A percentile compares a stretch with the other conserved stretches of the same genome.
Evolutionary conservation across 92 coral and sea anemone genomes (phyloP).

Genomic region (Heteractis magnifica): DNA sequence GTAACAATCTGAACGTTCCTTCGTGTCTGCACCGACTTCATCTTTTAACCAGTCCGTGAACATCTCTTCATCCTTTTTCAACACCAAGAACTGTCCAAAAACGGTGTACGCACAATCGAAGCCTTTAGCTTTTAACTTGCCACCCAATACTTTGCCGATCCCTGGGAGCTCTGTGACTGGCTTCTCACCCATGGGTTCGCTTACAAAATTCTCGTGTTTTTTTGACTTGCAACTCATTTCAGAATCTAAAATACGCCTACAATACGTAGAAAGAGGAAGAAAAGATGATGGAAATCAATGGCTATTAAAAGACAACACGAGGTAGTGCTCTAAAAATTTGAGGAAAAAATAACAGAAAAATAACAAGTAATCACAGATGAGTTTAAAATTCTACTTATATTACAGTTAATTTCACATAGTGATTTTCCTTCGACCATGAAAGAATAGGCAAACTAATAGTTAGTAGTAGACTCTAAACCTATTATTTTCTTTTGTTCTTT

Average conservation of each 20-base stretch:
- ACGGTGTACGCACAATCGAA: conserved; percentile 93
- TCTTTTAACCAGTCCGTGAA: conserved; percentile 85
- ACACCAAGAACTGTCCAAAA: conserved; percentile 85
- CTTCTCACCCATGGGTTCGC: conserved; percentile 98
- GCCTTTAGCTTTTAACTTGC: conserved; percentile 64
- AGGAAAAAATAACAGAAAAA: background rate
- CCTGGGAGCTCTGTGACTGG: conserved; percentile 91
- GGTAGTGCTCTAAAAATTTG: background rate
- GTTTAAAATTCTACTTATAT: background rate
- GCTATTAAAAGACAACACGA: background rate
- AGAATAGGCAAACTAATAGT: too few species aligned
- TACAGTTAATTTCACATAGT: too few species aligned
- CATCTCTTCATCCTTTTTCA: conserved; percentile 92
- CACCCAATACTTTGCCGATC: conserved; percentile 84
- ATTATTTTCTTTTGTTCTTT: too few species aligned
- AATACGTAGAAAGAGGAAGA: background rate
- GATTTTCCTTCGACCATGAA: too few species aligned
- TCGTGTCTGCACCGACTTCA: conserved; percentile 66
- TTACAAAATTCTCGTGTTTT: conserved; percentile 90
- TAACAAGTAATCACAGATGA: background rate
- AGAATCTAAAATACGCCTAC: background rate
- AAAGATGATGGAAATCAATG: background rate
- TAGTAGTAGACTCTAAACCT: too few species aligned
- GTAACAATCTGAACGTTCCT: conserved; percentile 79
- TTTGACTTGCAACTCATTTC: conserved; percentile 92